A percentile compares a stretch with the other conserved stretches of the same genome.
These are phyloP conservation scores for Phycodurus eques DNA, from an alignment of 2,113 vertebrate genomes.

Conservation along the genomic window DNA sequence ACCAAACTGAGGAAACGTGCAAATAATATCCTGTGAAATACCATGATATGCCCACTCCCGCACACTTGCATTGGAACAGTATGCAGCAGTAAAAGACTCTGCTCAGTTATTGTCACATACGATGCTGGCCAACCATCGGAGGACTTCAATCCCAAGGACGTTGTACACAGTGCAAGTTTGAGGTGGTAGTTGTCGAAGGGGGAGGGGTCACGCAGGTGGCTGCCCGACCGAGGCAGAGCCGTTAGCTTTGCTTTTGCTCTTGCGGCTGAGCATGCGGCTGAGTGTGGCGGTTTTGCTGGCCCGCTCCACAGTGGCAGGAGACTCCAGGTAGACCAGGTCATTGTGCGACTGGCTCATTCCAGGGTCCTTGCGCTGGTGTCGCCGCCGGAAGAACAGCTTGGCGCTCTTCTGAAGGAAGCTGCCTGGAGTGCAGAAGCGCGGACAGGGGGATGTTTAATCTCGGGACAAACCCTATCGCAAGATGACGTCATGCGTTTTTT, in stretches of 20 bases:
- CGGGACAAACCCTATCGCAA: not conserved
- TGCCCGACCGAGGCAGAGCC: slow-evolving; percentile 63
- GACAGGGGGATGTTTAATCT: not conserved
- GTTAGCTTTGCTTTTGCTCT: slow-evolving; percentile 79
- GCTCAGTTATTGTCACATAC: slow-evolving; percentile 33
- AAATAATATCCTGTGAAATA: slow-evolving; percentile 28
- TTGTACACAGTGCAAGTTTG: slow-evolving; percentile 24
- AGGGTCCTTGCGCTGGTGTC: slow-evolving; percentile 90
- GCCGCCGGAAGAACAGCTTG: slow-evolving; percentile 90
- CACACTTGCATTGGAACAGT: slow-evolving; percentile 24
- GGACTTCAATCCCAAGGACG: not conserved
- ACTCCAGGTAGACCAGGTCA: slow-evolving; percentile 90
- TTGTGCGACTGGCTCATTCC: slow-evolving; percentile 97
- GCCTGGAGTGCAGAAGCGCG: slow-evolving; percentile 66
- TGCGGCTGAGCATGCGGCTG: slow-evolving; percentile 82
- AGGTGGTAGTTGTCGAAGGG: not conserved
- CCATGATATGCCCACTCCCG: slow-evolving; percentile 29
- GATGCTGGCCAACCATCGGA: slow-evolving; percentile 8
- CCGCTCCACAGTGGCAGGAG: slow-evolving; percentile 70
- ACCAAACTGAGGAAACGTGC: slow-evolving; percentile 40
- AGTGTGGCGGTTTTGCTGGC: slow-evolving; percentile 81
- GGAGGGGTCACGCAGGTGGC: slow-evolving; percentile 49
- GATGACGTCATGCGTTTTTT: not conserved
- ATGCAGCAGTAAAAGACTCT: slow-evolving; percentile 10
- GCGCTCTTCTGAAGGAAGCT: slow-evolving; percentile 87